A percentile compares a stretch with the other conserved stretches of the same genome.
Conservation (phyloP, 2,113 vertebrate genomes). For the Laticauda colubrina region DNA sequence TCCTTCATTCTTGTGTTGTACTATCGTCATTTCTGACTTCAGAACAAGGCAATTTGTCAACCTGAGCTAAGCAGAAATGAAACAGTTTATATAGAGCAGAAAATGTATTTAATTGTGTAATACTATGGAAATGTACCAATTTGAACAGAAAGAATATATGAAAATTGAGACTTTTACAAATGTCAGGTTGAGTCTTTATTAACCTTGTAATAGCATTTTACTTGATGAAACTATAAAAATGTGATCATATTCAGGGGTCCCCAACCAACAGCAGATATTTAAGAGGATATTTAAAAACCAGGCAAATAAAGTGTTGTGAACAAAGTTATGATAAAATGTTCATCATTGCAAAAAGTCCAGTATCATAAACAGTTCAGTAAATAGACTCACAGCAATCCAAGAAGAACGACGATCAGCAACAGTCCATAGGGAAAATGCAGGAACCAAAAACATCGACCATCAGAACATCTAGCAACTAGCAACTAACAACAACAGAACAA, state of each 20-base stretch:
- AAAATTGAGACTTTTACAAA: neutral
- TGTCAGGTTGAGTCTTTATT: neutral
- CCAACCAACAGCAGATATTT: neutral
- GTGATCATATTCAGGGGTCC: neutral
- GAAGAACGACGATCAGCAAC: no score
- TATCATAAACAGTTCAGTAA: no score
- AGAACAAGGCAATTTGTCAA: constrained; percentile 14
- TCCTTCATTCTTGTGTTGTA: constrained; percentile 23
- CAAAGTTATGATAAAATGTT: neutral
- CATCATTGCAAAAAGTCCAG: neutral
- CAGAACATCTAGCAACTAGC: no score
- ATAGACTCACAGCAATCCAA: no score
- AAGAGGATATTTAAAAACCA: constrained; percentile 1
- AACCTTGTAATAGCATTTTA: neutral
- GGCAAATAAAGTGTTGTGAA: neutral
- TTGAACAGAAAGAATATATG: constrained; percentile 2
- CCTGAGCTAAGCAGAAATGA: constrained; percentile 30
- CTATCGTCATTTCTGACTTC: neutral
- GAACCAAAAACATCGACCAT: no score
- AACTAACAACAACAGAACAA: no score
- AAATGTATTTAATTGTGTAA: constrained; percentile 34
- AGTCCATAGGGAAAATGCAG: no score
- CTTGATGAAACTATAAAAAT: constrained; percentile 5
- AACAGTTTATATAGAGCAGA: constrained; percentile 26
- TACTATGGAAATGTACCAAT: constrained; percentile 15